Base-by-base conservation (phyloP, 2,888 invertebrate species). In the Hypercompe scribonia region DNA sequence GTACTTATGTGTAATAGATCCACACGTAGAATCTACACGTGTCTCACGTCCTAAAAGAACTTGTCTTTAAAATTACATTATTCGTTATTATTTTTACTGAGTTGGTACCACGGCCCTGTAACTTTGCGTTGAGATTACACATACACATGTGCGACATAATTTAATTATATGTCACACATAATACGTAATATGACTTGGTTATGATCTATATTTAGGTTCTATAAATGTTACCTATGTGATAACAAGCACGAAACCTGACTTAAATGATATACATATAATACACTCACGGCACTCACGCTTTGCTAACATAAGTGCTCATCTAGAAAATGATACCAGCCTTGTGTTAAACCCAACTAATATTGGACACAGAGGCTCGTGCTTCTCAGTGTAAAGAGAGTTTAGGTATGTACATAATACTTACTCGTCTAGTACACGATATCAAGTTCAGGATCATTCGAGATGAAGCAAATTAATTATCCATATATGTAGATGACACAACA, bases 71-170 rank as follows among this genome's bases (percentile, higher is more conserved):
- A 71, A 71, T 61, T 54, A 67, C 15, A 42, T 42, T 28, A 42
- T 71, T 36, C n/a, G 34, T 18, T 65, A 65, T 71, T 71, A 66
- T 33, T 66, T 42, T 18, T 31, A 15, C 39, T 15, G 42, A 66
- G 61, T 71, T 39, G 42, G 34, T 36, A 42, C 39, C 8, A 61
- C 18, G 3, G 15, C 11, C 58, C 1, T 39, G 8, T 28, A 39
- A 39, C 10, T 46, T 66, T 24, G 28, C 24, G 11, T 39, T 28
- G 28, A 13, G 31, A 18, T 31, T 65, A 21, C 2, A 11, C 31
- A 42, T 66, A 18, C 21, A 42, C 31, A 10, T 31, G 11, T 21
- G 28, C 3, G 5, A 28, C 58, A 58, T 58, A 58, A 58, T 58
- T 58, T 58, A 58, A 58, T 58, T 58, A 58, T 5, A 15, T 58